Evolutionary conservation across 1,140 invertebrate species (phyloP).

Genomic region (Drosophila suzukii): DNA sequence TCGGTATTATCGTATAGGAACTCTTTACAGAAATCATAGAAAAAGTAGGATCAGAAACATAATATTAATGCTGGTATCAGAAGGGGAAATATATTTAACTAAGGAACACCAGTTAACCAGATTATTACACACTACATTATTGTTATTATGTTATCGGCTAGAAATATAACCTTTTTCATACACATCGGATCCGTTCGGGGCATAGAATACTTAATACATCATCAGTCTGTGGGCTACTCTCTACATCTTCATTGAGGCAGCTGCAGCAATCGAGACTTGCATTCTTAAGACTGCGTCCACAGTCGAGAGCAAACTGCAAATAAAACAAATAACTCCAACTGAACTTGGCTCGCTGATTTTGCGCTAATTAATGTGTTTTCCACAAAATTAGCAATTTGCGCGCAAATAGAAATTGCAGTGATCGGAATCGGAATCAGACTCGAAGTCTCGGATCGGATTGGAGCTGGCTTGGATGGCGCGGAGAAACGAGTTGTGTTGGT

Average conservation of each 20-base stretch:
- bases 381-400: slow-evolving; percentile 82
- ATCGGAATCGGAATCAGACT: slow-evolving; percentile 45
- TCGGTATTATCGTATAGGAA: too few relatives aligned
- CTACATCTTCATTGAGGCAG: neutral
- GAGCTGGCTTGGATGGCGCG: slow-evolving; percentile 9
- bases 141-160: too few relatives aligned
- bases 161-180: neutral
- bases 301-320: slow-evolving; percentile 9
- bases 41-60: too few relatives aligned
- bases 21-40: too few relatives aligned
- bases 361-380: slow-evolving; percentile 83
- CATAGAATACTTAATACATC: neutral
- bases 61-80: too few relatives aligned
- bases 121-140: neutral
- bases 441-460: slow-evolving; percentile 30
- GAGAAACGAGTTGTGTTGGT: slow-evolving; percentile 43
- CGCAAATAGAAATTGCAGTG: slow-evolving; percentile 75
- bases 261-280: slow-evolving; percentile 8
- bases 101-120: too few relatives aligned
- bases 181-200: neutral
- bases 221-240: neutral
- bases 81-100: too few relatives aligned
- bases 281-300: slow-evolving; percentile 21
- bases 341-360: slow-evolving; percentile 67
- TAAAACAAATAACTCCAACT: slow-evolving; percentile 45